These are phyloP conservation scores for Turnix velox DNA, from an alignment of 2,113 vertebrate genomes.

Conservation along the genomic window DNA sequence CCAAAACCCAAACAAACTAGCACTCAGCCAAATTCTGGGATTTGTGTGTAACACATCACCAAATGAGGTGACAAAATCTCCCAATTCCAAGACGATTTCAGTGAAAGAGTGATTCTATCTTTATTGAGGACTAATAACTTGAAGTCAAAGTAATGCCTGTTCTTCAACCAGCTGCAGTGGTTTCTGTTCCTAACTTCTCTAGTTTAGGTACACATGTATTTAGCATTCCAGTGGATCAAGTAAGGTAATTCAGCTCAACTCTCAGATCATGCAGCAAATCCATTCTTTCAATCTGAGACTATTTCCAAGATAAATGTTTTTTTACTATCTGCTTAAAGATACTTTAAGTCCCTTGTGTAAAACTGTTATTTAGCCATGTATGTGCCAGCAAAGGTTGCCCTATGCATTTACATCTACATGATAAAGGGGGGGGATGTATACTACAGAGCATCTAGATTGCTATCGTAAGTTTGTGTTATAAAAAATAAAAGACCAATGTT, in stretches of 20 bases:
- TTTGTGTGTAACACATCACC: background rate
- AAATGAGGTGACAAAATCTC: background rate
- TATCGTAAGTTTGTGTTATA: background rate
- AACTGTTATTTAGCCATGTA: background rate
- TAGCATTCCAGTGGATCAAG: background rate
- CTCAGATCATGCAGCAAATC: background rate
- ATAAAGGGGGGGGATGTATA: background rate
- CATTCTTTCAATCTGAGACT: background rate
- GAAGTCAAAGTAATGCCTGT: background rate
- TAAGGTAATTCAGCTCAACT: background rate
- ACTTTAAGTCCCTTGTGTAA: background rate
- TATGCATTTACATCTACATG: background rate
- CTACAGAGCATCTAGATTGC: background rate
- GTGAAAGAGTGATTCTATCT: background rate
- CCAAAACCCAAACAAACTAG: background rate
- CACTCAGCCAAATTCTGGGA: background rate
- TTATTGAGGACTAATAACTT: background rate
- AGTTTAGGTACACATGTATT: background rate
- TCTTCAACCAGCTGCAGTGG: background rate
- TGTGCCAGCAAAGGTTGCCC: background rate
- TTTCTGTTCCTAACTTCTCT: background rate
- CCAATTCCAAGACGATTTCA: background rate
- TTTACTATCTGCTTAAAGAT: too few species aligned
- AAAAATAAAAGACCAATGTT: background rate
- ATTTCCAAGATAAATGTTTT: background rate